Base-by-base conservation (phyloP, 2,797 vertebrate species). In the Xenops minutus region DNA sequence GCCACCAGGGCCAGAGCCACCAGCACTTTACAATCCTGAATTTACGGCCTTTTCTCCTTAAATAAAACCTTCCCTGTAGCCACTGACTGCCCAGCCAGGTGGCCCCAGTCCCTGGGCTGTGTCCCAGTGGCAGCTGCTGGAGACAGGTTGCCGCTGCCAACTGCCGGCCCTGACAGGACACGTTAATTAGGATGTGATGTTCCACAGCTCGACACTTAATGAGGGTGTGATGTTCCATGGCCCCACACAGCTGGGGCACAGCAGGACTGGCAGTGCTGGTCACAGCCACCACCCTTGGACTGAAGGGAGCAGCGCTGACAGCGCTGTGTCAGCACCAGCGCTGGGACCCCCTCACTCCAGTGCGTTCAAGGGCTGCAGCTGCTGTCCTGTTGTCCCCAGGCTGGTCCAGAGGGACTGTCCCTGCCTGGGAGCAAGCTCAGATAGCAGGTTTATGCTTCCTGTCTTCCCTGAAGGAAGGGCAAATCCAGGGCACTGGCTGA, bases 121-220 rank as follows among this genome's bases (percentile, higher is more conserved):
- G 95, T 96, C 97, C 96, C 96, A 82, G 95, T 34, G 95, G 88
- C 98, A 98, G 98, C 97, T 98, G 97, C 96, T 93, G 77, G 93
- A 79, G 97, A 87, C 51, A 2, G 55, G 96, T 92, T 96, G 58
- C 96, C 6, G 14, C 93, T 93, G 94, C 94, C 95, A 91, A 69
- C 95, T 32, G 36, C 97, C 36, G 96, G 96, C 91, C 97, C 97
- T 97, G 98, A 97, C 98, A 97, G 95, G 97, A 97, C 4, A 52
- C 85, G 97, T 98, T 98, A 98, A 98, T 98, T 97, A 93, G 97
- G 96, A 95, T 82, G 96, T 97, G 98, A 98, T 97, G 96, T 91
- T 80, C 94, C 62, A 7, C 10, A 86, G 92, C 94, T 67, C 96
- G 98, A 97, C 97, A 97, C 95, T 52, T 52, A 52, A 52, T 54